Percentiles rank a stretch among this genome's conserved stretches.
phyloP scores from a whole-genome alignment of 1,140 invertebrate species.

The Brachionus calyciflorus region DNA sequence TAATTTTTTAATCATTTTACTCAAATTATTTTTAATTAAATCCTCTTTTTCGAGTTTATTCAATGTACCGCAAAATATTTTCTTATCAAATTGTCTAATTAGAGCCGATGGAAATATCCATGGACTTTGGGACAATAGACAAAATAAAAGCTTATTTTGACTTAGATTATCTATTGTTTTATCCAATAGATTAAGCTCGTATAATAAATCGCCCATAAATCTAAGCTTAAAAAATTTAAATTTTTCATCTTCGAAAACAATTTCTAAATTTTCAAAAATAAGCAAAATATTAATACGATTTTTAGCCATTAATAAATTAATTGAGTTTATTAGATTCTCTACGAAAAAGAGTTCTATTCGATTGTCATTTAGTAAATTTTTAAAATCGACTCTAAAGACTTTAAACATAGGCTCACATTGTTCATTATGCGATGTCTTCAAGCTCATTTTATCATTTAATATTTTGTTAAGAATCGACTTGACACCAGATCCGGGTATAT shows the following conservation, averaged over 20 bases:
- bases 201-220: background rate
- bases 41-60: background rate
- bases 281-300: slow-evolving; percentile 1
- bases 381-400: slow-evolving; percentile 2
- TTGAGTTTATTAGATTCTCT: background rate
- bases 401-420: background rate
- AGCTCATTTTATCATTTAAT: background rate
- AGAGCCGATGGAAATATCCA: background rate
- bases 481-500: background rate
- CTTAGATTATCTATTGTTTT: background rate
- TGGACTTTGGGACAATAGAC: background rate
- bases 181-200: background rate
- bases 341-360: background rate
- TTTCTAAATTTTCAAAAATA: background rate
- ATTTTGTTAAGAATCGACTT: background rate
- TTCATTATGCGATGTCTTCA: background rate
- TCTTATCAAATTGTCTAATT: slow-evolving; percentile 5
- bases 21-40: background rate
- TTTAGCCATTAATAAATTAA: background rate
- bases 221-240: background rate
- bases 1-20: background rate
- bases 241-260: background rate
- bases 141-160: background rate
- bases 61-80: background rate
- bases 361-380: background rate